A percentile compares a stretch with the other conserved stretches of the same genome.
Conservation (phyloP, 2,888 invertebrate genomes). For the Caenorhabditis auriculariae region DNA sequence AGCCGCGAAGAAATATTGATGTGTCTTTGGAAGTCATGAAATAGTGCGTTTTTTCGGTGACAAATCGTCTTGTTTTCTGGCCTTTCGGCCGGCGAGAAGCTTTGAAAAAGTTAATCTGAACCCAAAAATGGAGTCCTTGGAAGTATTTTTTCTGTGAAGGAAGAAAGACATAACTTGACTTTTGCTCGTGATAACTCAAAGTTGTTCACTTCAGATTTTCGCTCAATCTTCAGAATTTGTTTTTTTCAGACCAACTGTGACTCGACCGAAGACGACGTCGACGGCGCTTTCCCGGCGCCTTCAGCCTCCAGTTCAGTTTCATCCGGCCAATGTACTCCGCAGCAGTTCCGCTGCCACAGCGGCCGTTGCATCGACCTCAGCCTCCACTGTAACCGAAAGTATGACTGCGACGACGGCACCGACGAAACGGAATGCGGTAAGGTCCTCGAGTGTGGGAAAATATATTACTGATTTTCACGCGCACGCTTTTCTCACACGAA, state of each 20-base stretch:
- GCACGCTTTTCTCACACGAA: too few relatives aligned
- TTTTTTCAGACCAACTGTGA: conserved; percentile 37
- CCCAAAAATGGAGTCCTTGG: too few relatives aligned
- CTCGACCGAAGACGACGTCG: conserved; percentile 33
- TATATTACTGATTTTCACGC: too few relatives aligned
- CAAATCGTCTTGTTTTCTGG: neutral
- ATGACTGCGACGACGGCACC: conserved; percentile 74
- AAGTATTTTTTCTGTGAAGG: neutral
- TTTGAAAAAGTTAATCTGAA: too few relatives aligned
- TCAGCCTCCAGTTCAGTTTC: too few relatives aligned
- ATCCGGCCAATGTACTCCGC: conserved; percentile 1
- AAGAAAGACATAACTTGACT: neutral
- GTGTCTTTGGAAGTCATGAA: too few relatives aligned
- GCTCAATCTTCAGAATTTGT: too few relatives aligned
- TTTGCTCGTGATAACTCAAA: neutral
- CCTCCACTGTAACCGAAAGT: conserved; percentile 76
- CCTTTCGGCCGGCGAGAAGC: neutral
- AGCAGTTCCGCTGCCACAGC: conserved; percentile 22
- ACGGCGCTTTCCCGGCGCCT: conserved; percentile 4
- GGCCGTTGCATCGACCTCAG: conserved; percentile 77
- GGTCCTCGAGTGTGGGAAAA: too few relatives aligned
- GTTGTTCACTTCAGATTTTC: too few relatives aligned
- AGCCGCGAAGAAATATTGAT: too few relatives aligned
- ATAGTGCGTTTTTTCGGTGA: neutral
- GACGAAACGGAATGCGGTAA: conserved; percentile 87